A percentile compares a stretch with the other conserved stretches of the same genome.
phyloP scores from a whole-genome alignment of 2,888 invertebrate species.

The Bellardia pandia region DNA sequence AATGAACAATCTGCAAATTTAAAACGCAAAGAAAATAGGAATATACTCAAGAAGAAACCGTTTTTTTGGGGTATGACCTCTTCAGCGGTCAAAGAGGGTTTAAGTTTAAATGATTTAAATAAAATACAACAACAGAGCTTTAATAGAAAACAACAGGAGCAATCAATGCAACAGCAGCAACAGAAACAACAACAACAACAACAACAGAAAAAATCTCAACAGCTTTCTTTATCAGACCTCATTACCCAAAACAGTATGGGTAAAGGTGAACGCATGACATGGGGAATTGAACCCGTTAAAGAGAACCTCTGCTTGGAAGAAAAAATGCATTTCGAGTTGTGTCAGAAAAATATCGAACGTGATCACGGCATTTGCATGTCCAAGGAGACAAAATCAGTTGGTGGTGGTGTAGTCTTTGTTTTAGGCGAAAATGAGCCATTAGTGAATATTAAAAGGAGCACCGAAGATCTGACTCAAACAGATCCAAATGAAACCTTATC shows the following conservation, averaged over 20 bases:
- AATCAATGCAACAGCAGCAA: constrained; percentile 61
- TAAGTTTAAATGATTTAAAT: constrained; percentile 79
- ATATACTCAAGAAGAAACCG: constrained; percentile 74
- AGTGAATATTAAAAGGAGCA: constrained; percentile 86
- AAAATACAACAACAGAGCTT: constrained; percentile 45
- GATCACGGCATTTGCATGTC: constrained; percentile 77
- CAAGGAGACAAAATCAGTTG: constrained; percentile 70
- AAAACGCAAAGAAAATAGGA: constrained; percentile 20
- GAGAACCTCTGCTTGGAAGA: constrained; percentile 82
- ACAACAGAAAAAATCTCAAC: constrained; percentile 75
- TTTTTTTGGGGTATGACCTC: constrained; percentile 82
- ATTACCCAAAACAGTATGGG: constrained; percentile 84
- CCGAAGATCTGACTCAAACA: constrained; percentile 80
- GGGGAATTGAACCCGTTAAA: constrained; percentile 83
- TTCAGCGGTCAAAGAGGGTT: constrained; percentile 81
- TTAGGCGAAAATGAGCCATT: constrained; percentile 89
- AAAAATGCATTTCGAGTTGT: constrained; percentile 80
- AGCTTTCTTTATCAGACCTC: constrained; percentile 82
- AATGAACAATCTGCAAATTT: not conserved
- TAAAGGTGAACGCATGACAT: constrained; percentile 82
- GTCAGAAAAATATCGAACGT: constrained; percentile 79
- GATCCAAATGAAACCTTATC: constrained; percentile 61
- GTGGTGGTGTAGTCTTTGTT: constrained; percentile 87
- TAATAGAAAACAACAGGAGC: constrained; percentile 25
- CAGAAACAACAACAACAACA: constrained; percentile 64